A percentile compares a stretch with the other conserved stretches of the same genome.
These are phyloP conservation scores for Pagetopsis macropterus DNA, from an alignment of 2,797 vertebrate genomes.

Conservation along the genomic window DNA sequence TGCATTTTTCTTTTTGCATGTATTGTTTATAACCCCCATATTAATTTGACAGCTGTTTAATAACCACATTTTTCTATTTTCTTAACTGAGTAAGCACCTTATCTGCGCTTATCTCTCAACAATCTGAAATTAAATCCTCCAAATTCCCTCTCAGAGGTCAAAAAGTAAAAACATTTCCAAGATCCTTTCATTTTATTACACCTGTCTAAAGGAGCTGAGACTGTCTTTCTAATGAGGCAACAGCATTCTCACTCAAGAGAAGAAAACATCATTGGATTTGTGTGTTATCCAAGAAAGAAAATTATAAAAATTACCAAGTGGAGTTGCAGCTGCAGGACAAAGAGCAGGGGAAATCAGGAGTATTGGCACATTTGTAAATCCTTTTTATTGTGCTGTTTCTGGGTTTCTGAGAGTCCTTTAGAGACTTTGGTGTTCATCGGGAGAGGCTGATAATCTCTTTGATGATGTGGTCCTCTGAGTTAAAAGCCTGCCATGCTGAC, in stretches of 20 bases:
- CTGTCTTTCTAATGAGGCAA: conserved; percentile 10
- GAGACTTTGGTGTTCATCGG: conserved; percentile 27
- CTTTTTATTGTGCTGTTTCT: conserved; percentile 6
- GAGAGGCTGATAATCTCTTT: conserved; percentile 32
- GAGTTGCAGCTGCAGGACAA: conserved; percentile 25
- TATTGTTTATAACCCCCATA: background rate
- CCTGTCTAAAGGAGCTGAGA: conserved; percentile 28
- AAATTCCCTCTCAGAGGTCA: conserved; percentile 15
- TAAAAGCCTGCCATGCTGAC: conserved; percentile 59
- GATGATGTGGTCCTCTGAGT: conserved; percentile 40
- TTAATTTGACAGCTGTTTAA: background rate
- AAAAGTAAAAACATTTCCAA: conserved; percentile 1
- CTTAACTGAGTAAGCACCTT: background rate
- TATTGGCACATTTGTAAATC: background rate
- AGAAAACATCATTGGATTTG: conserved; percentile 27
- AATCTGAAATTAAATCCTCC: conserved; percentile 3
- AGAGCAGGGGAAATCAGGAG: conserved; percentile 13
- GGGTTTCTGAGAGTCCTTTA: conserved; percentile 41
- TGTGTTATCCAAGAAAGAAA: conserved; percentile 3
- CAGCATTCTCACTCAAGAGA: background rate
- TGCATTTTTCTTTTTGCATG: too few species aligned
- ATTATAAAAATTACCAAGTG: background rate
- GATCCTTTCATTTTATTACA: conserved; percentile 8
- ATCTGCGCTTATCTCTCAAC: background rate
- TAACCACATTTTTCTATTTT: background rate